Base-by-base conservation (phyloP, 2,888 invertebrate species). In the Cantharis lateralis region DNA sequence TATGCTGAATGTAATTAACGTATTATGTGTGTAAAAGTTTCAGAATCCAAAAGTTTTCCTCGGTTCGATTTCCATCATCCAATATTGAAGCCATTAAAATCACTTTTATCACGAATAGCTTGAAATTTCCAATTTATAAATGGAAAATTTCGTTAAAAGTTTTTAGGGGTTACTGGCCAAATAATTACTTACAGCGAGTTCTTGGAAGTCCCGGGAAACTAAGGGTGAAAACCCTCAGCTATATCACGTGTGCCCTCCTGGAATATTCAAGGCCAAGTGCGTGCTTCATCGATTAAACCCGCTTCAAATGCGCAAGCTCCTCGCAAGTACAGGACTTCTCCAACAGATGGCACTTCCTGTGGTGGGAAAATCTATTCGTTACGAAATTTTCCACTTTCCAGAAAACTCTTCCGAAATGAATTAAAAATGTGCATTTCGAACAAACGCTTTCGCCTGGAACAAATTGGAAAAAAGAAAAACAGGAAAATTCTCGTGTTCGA, bases 251-350 rank as follows among this genome's bases (percentile, higher is more conserved):
- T 64, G 72, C 76, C 76, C 77, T 78, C 80, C 80, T 79, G 81
- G 74, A 76, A 80, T 78, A 84, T 87, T 87, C 86, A 87, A 88
- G 88, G 88, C 87, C 88, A 88, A 88, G 87, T 85, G 86, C 87
- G 83, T 81, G 86, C 86, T 87, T 80, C 83, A 87, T 87, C 85
- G 87, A 87, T 87, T 85, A 74, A 79, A 75, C 68, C 61, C 28
- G 77, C 72, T 24, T 73, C 26, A 20, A 62, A 28, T 68, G 79
- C 81, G 82, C 83, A 82, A 80, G 82, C 48, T 48, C 48, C 77
- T 79, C 79, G 24, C 32, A 9, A 15, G 10, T 63, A 18, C 68
- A 48, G 48, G 69, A 28, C 20, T 72, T 75, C 20, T 13, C 3
- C n/a, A 78, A 63, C 69, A 81, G 82, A 81, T 82, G 81, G 75